Base-by-base conservation (phyloP, 2,113 vertebrate species). In the Ophthalmolycus amberensis region DNA sequence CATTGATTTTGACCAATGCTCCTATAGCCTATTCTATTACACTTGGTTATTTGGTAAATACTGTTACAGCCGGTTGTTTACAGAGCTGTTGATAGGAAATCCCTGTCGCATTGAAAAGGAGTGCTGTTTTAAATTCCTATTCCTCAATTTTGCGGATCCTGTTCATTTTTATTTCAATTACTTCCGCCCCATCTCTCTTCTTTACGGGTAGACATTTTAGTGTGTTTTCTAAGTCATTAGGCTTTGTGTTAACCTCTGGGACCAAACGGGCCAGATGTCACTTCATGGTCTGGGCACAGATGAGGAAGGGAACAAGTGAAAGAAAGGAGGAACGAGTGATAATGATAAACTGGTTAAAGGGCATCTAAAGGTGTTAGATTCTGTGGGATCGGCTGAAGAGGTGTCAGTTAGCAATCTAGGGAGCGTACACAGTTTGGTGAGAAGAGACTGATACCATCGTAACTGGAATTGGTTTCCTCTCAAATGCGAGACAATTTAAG, bases 361-460 rank as follows among this genome's bases (percentile, higher is more conserved):
- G 8, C 3, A 92, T 90, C 86, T 91, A 88, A 82, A 94, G 90
- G 77, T 64, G 79, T 80, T 78, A 75, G 87, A 87, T 82, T 87
- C 52, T 75, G 83, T 82, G 67, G 77, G 69, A 82, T 75, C 2
- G 68, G 40, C 78, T 71, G 85, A 42, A 65, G 79, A 83, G 29
- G 88, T 84, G 34, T 85, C 75, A 85, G 71, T 75, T 76, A 50
- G 74, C 60, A 90, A 77, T 82, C 52, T 62, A 42, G 22, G 32
- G 32, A 69, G 80, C 42, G 10, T 75, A 77, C 56, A 66, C 40
- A 74, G 72, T 76, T 78, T 65, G 50, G 14, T 29, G 59, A 22
- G 15, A 78, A 77, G 62, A 68, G 12, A 0, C 18, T 58, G 12
- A 44, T 65, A 32, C 32, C 65, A 40, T 52, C 64, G 32, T 29